Evolutionary conservation across 1,140 invertebrate genomes (phyloP), one percentile per base, ranked within the genome.

Genomic region (Ostrea denselamellosa): DNA sequence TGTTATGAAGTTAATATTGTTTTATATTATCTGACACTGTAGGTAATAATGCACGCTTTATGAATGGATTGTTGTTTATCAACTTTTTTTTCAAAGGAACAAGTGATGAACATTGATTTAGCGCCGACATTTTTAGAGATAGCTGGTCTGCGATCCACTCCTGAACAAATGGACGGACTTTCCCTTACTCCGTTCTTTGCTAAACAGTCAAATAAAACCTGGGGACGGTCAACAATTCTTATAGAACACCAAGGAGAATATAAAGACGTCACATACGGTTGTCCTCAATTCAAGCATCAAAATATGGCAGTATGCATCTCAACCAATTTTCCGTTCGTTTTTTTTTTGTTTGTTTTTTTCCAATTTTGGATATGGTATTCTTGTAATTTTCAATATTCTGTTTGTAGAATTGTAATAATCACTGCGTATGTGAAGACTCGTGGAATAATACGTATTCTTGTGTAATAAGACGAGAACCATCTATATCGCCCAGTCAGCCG

Each of bases 361-460:
- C 2, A 44, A 44, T 44, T 44, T 44, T 44, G 5, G 34, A 44
- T 44, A 2, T 44, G 5, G 34, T n/a, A 62, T 62, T 62, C 8
- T 19, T n/a, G 8, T 19, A 7, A 56, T 77, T 77, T 12, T 28
- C 17, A 34, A 44, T 83, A 19, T 86, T 77, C 85, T 12, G 53
- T 65, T 88, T 89, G 22, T 68, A 93, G 92, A 91, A 92, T 77
- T 91, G 90, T 82, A 52, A 90, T 56, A 65, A 77, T 10, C 88
- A 92, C 77, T 94, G 93, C 91, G 92, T 93, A 0, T 94, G 93
- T 89, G 91, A 93, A 81, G 92, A 94, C 85, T 90, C 91, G 4
- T 89, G 89, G 91, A 98, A 98, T 93, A 98, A 98, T 92, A 98
- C 98, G 0, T 98, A 96, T 91, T 95, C 95, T 0, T 98, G 98